These are phyloP conservation scores for Musca vetustissima DNA, from an alignment of 1,140 invertebrate species.

Conservation along the genomic window DNA sequence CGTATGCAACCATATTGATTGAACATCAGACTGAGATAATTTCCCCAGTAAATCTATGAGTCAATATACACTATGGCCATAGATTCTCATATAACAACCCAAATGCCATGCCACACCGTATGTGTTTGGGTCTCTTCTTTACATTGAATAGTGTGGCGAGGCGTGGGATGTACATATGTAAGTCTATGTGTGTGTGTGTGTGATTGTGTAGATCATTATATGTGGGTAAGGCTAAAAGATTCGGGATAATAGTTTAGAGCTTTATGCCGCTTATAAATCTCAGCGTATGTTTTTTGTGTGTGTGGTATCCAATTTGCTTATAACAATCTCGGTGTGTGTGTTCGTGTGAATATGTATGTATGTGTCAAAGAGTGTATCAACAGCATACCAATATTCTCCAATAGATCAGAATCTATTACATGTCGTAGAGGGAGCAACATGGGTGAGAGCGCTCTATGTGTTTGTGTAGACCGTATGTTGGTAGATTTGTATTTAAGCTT, in stretches of 20 bases:
- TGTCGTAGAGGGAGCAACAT: neutral
- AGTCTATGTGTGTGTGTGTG: too few relatives aligned
- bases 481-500: neutral
- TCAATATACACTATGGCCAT: conserved; percentile 8
- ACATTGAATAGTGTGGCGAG: too few relatives aligned
- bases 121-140: too few relatives aligned
- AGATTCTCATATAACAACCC: too few relatives aligned
- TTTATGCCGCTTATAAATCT: neutral
- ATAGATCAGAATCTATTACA: too few relatives aligned
- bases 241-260: too few relatives aligned
- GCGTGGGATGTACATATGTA: too few relatives aligned
- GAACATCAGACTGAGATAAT: conserved; percentile 14
- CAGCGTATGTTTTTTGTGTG: neutral
- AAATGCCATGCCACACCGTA: too few relatives aligned
- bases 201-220: too few relatives aligned
- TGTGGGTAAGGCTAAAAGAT: too few relatives aligned
- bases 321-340: neutral
- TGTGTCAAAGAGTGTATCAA: neutral
- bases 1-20: conserved; percentile 9
- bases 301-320: neutral
- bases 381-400: conserved; percentile 3
- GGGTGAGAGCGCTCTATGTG: too few relatives aligned
- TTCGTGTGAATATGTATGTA: neutral
- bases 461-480: neutral
- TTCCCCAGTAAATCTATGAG: conserved; percentile 23